Percentiles rank a stretch among this genome's conserved stretches.
Conservation (phyloP, 30 jellyfish, hydroid and myxozoan species). For the Cassiopea andromeda region DNA sequence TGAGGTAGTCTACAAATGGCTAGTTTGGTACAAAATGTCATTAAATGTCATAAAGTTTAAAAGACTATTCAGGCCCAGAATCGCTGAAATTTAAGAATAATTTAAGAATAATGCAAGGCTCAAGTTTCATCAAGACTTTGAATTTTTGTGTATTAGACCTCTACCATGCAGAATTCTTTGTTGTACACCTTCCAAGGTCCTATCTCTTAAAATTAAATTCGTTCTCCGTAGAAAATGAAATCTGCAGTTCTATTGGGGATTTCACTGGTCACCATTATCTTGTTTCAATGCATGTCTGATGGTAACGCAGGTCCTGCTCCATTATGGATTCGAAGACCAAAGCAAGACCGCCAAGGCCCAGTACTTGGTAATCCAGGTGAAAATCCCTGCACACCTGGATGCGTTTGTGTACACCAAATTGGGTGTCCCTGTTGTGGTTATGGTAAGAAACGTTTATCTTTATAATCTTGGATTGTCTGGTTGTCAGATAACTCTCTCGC, state of each 20-base stretch:
- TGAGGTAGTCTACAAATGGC: too few species aligned
- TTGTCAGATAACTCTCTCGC: too few species aligned
- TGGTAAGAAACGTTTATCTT: neutral
- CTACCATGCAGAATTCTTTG: neutral
- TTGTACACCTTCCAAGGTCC: neutral
- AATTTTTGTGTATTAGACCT: too few species aligned
- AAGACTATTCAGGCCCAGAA: too few species aligned
- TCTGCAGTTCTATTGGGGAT: conserved; percentile 14
- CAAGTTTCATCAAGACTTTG: too few species aligned
- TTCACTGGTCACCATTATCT: neutral
- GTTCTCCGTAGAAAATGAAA: neutral
- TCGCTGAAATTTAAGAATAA: too few species aligned
- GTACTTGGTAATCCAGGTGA: neutral
- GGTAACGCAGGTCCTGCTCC: neutral
- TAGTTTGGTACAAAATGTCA: too few species aligned
- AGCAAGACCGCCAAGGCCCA: neutral
- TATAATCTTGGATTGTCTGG: too few species aligned
- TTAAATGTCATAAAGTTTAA: too few species aligned
- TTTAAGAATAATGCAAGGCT: too few species aligned
- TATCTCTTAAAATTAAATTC: too few species aligned
- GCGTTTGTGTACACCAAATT: neutral
- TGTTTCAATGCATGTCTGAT: conserved; percentile 4
- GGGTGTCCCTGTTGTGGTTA: neutral
- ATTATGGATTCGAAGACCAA: conserved; percentile 2
- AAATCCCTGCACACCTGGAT: conserved; percentile 3